A percentile compares a stretch with the other conserved stretches of the same genome.
These are phyloP conservation scores for Ferdinandea cuprea DNA, from an alignment of 2,888 invertebrate genomes.

Conservation along the genomic window DNA sequence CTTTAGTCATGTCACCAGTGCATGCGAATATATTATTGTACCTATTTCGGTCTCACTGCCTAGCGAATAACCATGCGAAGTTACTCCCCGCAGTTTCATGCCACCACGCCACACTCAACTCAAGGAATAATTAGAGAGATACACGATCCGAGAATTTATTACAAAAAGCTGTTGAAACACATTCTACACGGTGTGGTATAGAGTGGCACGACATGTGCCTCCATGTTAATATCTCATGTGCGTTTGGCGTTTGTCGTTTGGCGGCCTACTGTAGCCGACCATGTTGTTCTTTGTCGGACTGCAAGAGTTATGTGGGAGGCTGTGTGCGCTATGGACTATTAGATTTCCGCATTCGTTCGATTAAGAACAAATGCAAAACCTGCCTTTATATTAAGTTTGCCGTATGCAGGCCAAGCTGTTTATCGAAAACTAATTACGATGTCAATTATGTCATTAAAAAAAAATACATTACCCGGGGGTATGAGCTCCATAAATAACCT, in stretches of 20 bases:
- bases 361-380: slow-evolving; percentile 47
- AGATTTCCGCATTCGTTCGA: slow-evolving; percentile 65
- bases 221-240: slow-evolving; percentile 22
- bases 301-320: slow-evolving; percentile 38
- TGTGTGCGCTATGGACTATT: slow-evolving; percentile 52
- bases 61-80: neutral
- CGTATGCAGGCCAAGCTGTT: slow-evolving; percentile 37
- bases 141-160: slow-evolving; percentile 71
- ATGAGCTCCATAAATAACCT: slow-evolving; percentile 25
- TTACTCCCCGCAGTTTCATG: neutral
- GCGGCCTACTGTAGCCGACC: neutral
- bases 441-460: slow-evolving; percentile 66
- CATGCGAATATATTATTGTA: slow-evolving; percentile 22
- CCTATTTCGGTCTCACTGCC: slow-evolving; percentile 14
- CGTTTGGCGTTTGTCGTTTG: slow-evolving; percentile 1
- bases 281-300: slow-evolving; percentile 54
- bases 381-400: neutral
- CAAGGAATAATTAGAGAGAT: slow-evolving; percentile 65
- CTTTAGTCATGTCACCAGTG: slow-evolving; percentile 19
- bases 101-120: slow-evolving; percentile 7
- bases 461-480: slow-evolving; percentile 27
- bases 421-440: slow-evolving; percentile 65
- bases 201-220: slow-evolving; percentile 58
- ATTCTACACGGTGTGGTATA: slow-evolving; percentile 44
- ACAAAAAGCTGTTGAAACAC: slow-evolving; percentile 70